Evolutionary conservation across 2,113 vertebrate genomes (phyloP).

Genomic region (Eupsittula cactorum): DNA sequence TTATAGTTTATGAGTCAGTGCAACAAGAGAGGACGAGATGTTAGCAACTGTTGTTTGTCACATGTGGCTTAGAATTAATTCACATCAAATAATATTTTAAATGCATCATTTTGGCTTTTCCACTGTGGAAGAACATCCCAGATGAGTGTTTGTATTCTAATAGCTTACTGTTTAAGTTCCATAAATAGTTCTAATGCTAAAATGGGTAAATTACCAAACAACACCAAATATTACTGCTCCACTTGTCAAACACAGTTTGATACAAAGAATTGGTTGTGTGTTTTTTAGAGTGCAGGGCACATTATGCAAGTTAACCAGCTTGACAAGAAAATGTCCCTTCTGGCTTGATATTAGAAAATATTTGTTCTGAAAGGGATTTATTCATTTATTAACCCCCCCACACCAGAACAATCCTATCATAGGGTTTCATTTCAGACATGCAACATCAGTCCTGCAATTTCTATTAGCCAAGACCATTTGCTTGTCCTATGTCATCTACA

Average conservation of each 20-base stretch:
- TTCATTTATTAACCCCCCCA: not conserved
- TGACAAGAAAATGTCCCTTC: not conserved
- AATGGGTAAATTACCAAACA: not conserved
- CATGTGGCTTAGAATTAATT: constrained; percentile 37
- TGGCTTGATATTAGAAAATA: not conserved
- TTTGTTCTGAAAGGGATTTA: not conserved
- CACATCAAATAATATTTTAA: constrained; percentile 18
- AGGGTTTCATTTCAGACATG: not conserved
- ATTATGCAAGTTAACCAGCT: not conserved
- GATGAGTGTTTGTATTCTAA: constrained; percentile 15
- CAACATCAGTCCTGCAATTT: not conserved
- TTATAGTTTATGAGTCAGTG: constrained; percentile 16
- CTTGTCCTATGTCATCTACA: not conserved
- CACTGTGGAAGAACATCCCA: not conserved
- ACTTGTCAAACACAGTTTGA: not conserved
- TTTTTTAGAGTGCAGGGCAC: not conserved
- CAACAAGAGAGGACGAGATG: constrained; percentile 5
- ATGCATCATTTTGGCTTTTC: not conserved
- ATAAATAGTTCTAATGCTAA: not conserved
- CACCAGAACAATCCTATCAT: not conserved
- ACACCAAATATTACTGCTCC: not conserved
- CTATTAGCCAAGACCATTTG: not conserved
- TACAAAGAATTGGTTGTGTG: not conserved
- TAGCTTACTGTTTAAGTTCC: not conserved
- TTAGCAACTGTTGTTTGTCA: constrained; percentile 36